These are phyloP conservation scores for cat (Felis catus) DNA, from an alignment of 2,113 vertebrate species.

Conservation along the genomic window DNA sequence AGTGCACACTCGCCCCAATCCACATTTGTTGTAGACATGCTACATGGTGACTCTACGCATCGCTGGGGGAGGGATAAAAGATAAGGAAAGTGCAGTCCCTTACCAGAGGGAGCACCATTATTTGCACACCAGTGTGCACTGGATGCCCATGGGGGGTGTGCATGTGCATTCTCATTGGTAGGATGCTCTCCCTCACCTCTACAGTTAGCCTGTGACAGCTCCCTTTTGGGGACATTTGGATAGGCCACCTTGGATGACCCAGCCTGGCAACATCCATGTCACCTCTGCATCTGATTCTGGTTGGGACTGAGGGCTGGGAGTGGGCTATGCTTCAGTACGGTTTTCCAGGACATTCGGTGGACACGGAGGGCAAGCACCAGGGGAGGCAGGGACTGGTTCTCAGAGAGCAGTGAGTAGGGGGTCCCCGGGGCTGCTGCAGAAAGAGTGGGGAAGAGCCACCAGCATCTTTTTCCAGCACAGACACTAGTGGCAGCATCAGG, in stretches of 20 bases:
- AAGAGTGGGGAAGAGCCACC: background rate
- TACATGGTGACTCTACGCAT: too few species aligned
- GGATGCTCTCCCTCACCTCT: background rate
- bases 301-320: background rate
- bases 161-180: accelerated
- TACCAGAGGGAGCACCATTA: too few species aligned
- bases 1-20: background rate
- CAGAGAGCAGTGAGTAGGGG: background rate
- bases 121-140: background rate
- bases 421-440: background rate
- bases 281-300: background rate
- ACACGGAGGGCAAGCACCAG: background rate
- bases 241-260: background rate
- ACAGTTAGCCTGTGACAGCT: background rate
- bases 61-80: background rate
- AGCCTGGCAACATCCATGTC: background rate
- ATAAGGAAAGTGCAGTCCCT: background rate
- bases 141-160: background rate
- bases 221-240: background rate
- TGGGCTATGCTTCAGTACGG: background rate
- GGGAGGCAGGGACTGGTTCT: background rate
- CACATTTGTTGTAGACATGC: background rate
- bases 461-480: background rate
- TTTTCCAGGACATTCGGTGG: background rate
- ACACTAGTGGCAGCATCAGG: background rate